These are phyloP conservation scores for Chesias legatella DNA, from an alignment of 2,888 invertebrate genomes.

Conservation along the genomic window DNA sequence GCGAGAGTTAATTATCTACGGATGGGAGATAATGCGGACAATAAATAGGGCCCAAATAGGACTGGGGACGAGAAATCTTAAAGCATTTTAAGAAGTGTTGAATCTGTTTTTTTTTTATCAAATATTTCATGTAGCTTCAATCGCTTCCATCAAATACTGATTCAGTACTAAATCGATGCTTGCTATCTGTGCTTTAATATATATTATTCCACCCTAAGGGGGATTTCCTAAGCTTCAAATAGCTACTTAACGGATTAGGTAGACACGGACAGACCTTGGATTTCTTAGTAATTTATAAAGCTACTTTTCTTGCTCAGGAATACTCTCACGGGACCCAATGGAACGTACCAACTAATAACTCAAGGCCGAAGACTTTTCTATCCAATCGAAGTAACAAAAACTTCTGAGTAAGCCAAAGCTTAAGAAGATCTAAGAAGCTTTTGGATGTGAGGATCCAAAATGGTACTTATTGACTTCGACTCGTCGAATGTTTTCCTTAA, in stretches of 20 bases:
- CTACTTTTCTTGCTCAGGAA: constrained; percentile 12
- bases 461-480: too few relatives aligned
- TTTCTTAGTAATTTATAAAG: constrained; percentile 6
- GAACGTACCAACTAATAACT: constrained; percentile 10
- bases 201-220: too few relatives aligned
- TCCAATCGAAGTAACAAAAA: constrained; percentile 11
- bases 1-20: constrained; percentile 39
- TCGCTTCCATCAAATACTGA: too few relatives aligned
- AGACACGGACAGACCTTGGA: constrained; percentile 1
- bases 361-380: constrained; percentile 11
- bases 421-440: constrained; percentile 4
- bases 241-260: constrained; percentile 6
- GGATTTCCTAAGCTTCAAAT: not conserved
- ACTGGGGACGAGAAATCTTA: too few relatives aligned
- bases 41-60: constrained; percentile 8
- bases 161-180: too few relatives aligned
- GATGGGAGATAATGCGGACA: constrained; percentile 17
- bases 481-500: too few relatives aligned
- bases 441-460: not conserved
- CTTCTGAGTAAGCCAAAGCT: constrained; percentile 14
- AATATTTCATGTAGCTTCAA: too few relatives aligned
- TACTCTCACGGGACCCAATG: constrained; percentile 8
- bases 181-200: too few relatives aligned
- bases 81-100: too few relatives aligned
- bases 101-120: too few relatives aligned